Evolutionary conservation across 2,888 invertebrate species (phyloP).

Genomic region (Marronus borbonicus): DNA sequence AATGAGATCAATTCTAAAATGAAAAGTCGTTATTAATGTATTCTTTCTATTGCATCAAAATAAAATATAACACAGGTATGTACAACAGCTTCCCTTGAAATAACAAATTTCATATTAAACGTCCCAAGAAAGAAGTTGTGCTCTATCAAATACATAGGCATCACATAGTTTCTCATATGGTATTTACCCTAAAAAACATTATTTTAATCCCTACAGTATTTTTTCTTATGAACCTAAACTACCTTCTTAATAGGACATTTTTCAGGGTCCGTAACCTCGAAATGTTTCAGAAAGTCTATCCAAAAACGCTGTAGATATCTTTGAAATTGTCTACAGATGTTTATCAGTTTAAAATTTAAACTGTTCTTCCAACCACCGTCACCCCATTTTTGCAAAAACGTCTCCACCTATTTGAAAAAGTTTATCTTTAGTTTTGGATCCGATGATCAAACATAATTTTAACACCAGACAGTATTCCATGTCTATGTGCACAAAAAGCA

Average conservation of each 20-base stretch:
- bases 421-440: neutral
- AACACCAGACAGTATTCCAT: too few species aligned
- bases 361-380: slow-evolving; percentile 49
- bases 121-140: slow-evolving; percentile 50
- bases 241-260: slow-evolving; percentile 46
- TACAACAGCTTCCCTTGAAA: slow-evolving; percentile 47
- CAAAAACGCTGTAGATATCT: slow-evolving; percentile 37
- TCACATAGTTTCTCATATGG: slow-evolving; percentile 44
- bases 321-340: slow-evolving; percentile 38
- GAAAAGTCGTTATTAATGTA: neutral
- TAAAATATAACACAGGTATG: slow-evolving; percentile 49
- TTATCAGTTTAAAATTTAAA: slow-evolving; percentile 24
- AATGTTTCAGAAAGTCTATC: slow-evolving; percentile 47
- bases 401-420: slow-evolving; percentile 18
- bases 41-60: slow-evolving; percentile 42
- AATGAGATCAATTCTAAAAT: neutral
- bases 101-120: slow-evolving; percentile 51
- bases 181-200: slow-evolving; percentile 40
- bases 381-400: slow-evolving; percentile 40
- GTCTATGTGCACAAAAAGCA: too few species aligned
- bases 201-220: neutral
- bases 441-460: too few species aligned
- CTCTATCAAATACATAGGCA: slow-evolving; percentile 44
- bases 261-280: slow-evolving; percentile 42
- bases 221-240: neutral